Conservation (phyloP, 2,797 vertebrate genomes). For the Ambastaia sidthimunki region DNA sequence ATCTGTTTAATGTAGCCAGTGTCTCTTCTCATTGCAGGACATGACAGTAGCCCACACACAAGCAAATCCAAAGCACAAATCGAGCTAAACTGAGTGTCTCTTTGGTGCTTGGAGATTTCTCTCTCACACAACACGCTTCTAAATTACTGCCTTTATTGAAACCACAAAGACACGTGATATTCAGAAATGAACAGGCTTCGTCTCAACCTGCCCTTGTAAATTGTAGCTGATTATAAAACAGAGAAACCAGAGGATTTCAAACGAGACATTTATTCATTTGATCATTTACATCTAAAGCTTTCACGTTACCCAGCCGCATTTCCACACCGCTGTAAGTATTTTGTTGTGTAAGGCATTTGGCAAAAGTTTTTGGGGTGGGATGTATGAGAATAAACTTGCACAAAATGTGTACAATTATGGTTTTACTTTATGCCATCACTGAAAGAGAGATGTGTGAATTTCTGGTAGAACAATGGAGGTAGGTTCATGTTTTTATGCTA, state of each 20-base stretch:
- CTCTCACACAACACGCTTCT: not conserved
- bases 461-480: constrained; percentile 49
- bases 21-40: not conserved
- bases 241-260: constrained; percentile 36
- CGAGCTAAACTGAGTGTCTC: no score
- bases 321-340: constrained; percentile 36
- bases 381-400: constrained; percentile 17
- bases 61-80: no score
- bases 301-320: not conserved
- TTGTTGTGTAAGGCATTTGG: constrained; percentile 53
- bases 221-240: constrained; percentile 33
- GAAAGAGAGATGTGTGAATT: not conserved
- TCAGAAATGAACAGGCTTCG: constrained; percentile 38
- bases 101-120: not conserved
- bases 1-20: constrained; percentile 15
- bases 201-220: constrained; percentile 59
- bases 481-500: constrained; percentile 15
- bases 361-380: constrained; percentile 25
- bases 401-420: constrained; percentile 56
- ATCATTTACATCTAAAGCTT: constrained; percentile 2
- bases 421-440: constrained; percentile 15
- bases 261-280: constrained; percentile 4
- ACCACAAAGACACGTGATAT: constrained; percentile 53
- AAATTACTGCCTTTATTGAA: constrained; percentile 56
- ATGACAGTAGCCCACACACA: not conserved